Evolutionary conservation across 2,797 vertebrate genomes (phyloP).

Genomic region (Mycteria americana): DNA sequence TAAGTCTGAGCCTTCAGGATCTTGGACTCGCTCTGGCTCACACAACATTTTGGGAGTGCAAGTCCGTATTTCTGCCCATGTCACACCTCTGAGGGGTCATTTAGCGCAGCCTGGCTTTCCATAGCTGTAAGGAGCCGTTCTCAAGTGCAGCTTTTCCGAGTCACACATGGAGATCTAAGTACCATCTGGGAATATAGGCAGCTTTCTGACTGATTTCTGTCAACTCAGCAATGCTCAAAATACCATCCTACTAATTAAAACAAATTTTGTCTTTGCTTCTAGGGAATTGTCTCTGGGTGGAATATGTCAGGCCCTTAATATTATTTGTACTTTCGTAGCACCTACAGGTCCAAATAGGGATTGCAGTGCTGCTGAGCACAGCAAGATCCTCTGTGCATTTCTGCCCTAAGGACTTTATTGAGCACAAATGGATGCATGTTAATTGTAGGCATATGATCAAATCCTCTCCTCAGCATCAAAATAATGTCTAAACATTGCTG

Average conservation of each 20-base stretch:
- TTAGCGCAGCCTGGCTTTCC: neutral
- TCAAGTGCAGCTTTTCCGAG: neutral
- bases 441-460: neutral
- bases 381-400: neutral
- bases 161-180: neutral
- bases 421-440: neutral
- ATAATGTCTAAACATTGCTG: neutral
- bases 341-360: neutral
- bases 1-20: neutral
- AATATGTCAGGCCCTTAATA: neutral
- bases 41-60: neutral
- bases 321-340: slow-evolving; percentile 26
- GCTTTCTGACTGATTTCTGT: neutral
- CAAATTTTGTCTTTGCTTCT: neutral
- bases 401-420: neutral
- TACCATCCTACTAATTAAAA: neutral
- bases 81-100: neutral
- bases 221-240: neutral
- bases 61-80: neutral
- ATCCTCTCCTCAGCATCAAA: neutral
- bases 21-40: neutral
- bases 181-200: neutral
- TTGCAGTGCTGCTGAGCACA: neutral
- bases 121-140: neutral
- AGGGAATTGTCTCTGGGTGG: neutral